Base-by-base conservation (phyloP, 1,140 invertebrate species). In the Sarcophaga bullata region DNA sequence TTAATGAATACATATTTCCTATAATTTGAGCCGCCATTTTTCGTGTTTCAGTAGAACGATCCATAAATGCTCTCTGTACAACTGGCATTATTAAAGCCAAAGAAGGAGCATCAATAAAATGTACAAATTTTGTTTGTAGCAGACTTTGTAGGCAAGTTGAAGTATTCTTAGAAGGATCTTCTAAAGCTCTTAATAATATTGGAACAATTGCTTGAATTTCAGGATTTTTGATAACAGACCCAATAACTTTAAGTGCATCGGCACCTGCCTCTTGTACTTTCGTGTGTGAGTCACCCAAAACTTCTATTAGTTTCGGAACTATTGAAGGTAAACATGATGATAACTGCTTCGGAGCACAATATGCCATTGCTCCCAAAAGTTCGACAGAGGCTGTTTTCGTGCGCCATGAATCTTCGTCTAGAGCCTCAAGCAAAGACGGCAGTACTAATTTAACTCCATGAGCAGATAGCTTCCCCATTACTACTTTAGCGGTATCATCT, bases 11-110 rank as follows among this genome's bases (percentile, higher is more conserved):
- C 97, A 99, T 99, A 90, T 99, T 99, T 72, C 98, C 98, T 86
- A 99, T 99, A 88, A 99, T 99, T 91, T 97, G 96, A n/a, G 98
- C 97, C 37, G 98, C 97, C 97, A 99, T 99, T 92, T 99, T 98
- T 86, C 98, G 93, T 0, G 97, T 99, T 91, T 99, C 98, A 0
- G 98, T 99, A 8, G 97, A 97, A 80, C 98, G 93, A 91, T 99
- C 98, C 91, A 98, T 95, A 90, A 99, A 99, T 8, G 98, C 98
- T 85, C 98, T 91, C 90, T 99, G 96, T 19, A 99, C 97, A 0
- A 99, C 98, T 1, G 98, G 98, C 98, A 99, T 99, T 84, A 99
- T 99, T 15, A 99, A 92, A 82, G 99, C 98, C 6, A 99, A 92
- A 0, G 98, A 99, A 1, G 98, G 98, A 7, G 99, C 97, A 91